These are phyloP conservation scores for Ptychoptera albimana DNA, from an alignment of 2,888 invertebrate species.

Conservation along the genomic window DNA sequence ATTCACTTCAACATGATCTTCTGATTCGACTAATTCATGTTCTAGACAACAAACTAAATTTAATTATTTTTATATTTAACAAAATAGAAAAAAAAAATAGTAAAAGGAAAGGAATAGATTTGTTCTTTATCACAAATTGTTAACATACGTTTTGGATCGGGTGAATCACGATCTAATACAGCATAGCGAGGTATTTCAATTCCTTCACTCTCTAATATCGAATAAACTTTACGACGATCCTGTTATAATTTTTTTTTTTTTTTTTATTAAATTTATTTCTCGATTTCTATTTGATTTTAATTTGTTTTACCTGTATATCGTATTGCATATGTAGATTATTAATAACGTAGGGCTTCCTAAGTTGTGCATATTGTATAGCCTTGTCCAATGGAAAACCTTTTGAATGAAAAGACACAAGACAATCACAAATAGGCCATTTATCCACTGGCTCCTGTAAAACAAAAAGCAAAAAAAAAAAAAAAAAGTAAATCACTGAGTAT, in stretches of 20 bases:
- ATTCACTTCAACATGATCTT: constrained; percentile 95
- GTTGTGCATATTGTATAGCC: constrained; percentile 88
- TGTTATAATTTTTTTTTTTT: constrained; percentile 20
- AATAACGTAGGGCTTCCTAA: constrained; percentile 89
- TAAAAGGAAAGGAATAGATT: not conserved
- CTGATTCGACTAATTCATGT: constrained; percentile 83
- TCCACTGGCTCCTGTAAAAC: constrained; percentile 71
- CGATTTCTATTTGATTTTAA: not conserved
- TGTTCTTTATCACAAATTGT: not conserved
- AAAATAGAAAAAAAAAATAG: not conserved
- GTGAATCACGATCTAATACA: constrained; percentile 85
- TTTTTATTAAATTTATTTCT: not conserved
- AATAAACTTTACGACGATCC: constrained; percentile 88
- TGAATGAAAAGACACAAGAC: constrained; percentile 94
- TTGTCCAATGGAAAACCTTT: constrained; percentile 97
- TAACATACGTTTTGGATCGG: constrained; percentile 72
- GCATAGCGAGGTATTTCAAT: constrained; percentile 97
- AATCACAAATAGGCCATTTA: constrained; percentile 96
- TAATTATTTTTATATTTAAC: constrained; percentile 1
- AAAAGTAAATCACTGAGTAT: too few relatives aligned
- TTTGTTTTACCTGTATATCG: constrained; percentile 76
- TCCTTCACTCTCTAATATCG: constrained; percentile 82
- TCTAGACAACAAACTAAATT: constrained; percentile 34
- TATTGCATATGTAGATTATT: constrained; percentile 99
- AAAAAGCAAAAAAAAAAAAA: not conserved